Base-by-base conservation (phyloP, 2,888 invertebrate genomes). In the Trichacis sp. region DNA sequence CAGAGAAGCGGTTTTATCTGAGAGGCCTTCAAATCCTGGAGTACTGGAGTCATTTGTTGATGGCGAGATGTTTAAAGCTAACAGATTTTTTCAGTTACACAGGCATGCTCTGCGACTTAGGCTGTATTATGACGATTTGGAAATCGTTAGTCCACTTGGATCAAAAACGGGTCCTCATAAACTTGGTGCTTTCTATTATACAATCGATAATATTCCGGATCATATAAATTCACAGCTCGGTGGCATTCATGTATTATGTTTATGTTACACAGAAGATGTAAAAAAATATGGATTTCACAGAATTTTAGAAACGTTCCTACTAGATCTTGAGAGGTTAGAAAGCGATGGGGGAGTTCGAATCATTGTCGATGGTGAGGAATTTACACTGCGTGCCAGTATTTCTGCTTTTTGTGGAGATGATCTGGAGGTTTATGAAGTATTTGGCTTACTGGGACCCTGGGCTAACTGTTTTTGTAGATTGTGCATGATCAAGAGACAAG, bases 81-180 rank as follows among this genome's bases (percentile, higher is more conserved):
- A 67, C 29, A 49, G 38, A 1, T 67, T 67, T 56, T 55, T 63
- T 49, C 56, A 59, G 24, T 53, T 14, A 14, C 38, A 52, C 19
- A 49, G 45, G 51, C 9, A 63, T 49, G 62, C 67, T 8, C 17
- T 65, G 12, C 33, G 60, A 30, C 42, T 65, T 8, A 45, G 42
- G 45, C 42, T 67, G 4, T 68, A 60, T 30, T 70, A 69, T 33
- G 71, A 71, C 53, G 71, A 66, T 24, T 49, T 61, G 5, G 69
- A 68, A 55, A 50, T 60, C 8, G 56, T 59, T 0, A 65, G 52
- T 50, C 64, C 69, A 43, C 49, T 61, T 15, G 69, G 69, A 1
- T 69, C 68, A 5, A 69, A 69, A 57, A 68, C 60, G 11, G 57
- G 58, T 1, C 12, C 64, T 6, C 71, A 69, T 38, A 69, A 71